Evolutionary conservation across 2,113 vertebrate genomes (phyloP), one percentile per base, ranked within the genome.

Genomic region (Sturnus vulgaris): DNA sequence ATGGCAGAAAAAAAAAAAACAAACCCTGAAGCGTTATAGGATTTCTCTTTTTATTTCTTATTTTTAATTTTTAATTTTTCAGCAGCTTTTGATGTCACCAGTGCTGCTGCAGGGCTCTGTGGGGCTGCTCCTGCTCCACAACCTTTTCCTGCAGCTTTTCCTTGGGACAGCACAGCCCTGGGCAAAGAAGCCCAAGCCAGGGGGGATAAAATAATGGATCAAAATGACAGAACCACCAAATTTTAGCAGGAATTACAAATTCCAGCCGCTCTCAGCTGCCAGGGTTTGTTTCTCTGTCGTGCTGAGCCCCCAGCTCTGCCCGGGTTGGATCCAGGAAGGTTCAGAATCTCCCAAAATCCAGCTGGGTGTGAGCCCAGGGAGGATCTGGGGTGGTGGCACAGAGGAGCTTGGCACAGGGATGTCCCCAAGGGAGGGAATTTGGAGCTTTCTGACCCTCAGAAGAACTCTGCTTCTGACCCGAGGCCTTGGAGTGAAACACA

Each of bases 291-390:
- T 8, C 25, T 71, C 3, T 2, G 20, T 5, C 0, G 4, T 3
- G 28, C 70, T 24, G 57, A 90, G 60, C 52, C 8, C 52, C 20
- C 23, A 5, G 69, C 47, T 52, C n/a, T 56, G 64, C 69, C 1
- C 3, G 1, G 14, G 18, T 0, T 37, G 66, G 23, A 44, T 23
- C n/a, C 0, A 0, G 19, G 63, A 31, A 8, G 1, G 0, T n/a
- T 23, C 23, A 81, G 56, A 52, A 42, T 5, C 46, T 70, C 57
- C 75, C 3, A 27, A 84, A 47, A 17, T 24, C 55, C 24, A 40
- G 56, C 37, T 56, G 66, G 69, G 2, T 0, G 3, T 9, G 57
- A 13, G 15, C 11, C 37, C 37, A 4, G 72, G 57, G 50, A n/a
- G 47, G 59, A n/a, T 20, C 37, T 24, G 3, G 65, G 44, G 2